Base-by-base conservation (phyloP, 2,888 invertebrate genomes). In the Gryllus longicercus region DNA sequence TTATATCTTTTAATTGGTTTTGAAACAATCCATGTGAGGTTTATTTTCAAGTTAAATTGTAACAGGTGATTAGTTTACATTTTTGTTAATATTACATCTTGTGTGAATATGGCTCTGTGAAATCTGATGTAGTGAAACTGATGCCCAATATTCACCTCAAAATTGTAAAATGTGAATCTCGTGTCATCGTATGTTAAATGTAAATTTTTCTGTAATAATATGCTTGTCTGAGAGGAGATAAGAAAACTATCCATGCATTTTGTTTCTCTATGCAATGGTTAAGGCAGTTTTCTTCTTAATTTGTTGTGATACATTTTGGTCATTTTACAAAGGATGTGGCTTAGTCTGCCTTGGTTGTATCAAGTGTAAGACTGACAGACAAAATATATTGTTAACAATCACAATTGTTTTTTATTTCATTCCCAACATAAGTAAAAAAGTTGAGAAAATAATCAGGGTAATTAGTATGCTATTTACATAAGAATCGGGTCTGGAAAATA, bases 291-390 rank as follows among this genome's bases (percentile, higher is more conserved):
- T 63, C n/a, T 63, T 14, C n/a, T 63, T n/a, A 18, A n/a, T 63
- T 63, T 63, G 63, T 63, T 63, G 63, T 63, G 63, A 63, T 18
- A 18, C 63, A 63, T 63, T 63, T 18, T 63, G 63, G n/a, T 63
- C n/a, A n/a, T 63, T 14, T 63, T 63, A n/a, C 3, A 63, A 63
- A 63, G 38, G 38, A 38, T 38, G 63, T 63, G 63, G 63, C 63
- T 18, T 63, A n/a, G 63, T 63, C 63, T 63, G n/a, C 63, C 63
- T 63, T 63, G 63, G 63, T 63, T 63, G 14, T 63, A 63, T 63
- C 63, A 63, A 63, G 63, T 63, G 63, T 63, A 63, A 63, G 63
- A 63, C 63, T 63, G 63, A 63, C 63, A 63, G n/a, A 63, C 63
- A 63, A 63, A 63, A 63, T 63, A 63, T 63, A 63, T 63, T 63